These are phyloP conservation scores for Callospermophilus lateralis DNA, from an alignment of 2,113 vertebrate species.

Conservation along the genomic window DNA sequence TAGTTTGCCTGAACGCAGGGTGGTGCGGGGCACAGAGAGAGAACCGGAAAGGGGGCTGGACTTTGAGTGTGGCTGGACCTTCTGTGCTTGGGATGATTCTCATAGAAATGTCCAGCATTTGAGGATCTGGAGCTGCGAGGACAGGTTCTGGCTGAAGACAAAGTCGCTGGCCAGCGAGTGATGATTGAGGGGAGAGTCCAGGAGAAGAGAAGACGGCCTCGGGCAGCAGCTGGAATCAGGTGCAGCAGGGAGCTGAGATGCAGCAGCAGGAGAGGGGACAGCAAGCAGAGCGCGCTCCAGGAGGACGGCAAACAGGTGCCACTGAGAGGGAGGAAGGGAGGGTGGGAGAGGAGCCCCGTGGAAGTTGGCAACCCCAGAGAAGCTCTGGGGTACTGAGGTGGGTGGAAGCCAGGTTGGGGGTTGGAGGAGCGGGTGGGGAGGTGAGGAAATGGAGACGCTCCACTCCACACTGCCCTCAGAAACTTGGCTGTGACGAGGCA, in stretches of 20 bases:
- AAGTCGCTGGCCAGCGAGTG: not conserved
- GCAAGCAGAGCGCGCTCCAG: not conserved
- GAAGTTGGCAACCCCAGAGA: not conserved
- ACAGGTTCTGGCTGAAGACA: not conserved
- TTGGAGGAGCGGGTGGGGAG: too few species aligned
- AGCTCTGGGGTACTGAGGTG: not conserved
- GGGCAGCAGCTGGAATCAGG: not conserved
- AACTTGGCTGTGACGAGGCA: not conserved
- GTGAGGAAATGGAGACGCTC: not conserved
- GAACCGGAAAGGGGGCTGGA: not conserved
- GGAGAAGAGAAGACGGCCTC: not conserved
- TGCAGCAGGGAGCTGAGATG: rapidly evolving
- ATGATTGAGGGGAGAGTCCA: not conserved
- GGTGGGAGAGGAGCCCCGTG: rapidly evolving
- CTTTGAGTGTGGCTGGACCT: not conserved
- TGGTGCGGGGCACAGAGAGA: not conserved
- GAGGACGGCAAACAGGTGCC: too few species aligned
- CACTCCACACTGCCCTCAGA: not conserved
- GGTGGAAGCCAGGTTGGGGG: not conserved
- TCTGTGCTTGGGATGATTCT: not conserved
- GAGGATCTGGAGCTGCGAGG: not conserved
- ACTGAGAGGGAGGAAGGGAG: not conserved
- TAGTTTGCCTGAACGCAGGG: not conserved
- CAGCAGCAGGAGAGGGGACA: not conserved
- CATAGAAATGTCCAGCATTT: not conserved